Conservation (phyloP, 2,113 vertebrate genomes). For the Morone saxatilis region DNA sequence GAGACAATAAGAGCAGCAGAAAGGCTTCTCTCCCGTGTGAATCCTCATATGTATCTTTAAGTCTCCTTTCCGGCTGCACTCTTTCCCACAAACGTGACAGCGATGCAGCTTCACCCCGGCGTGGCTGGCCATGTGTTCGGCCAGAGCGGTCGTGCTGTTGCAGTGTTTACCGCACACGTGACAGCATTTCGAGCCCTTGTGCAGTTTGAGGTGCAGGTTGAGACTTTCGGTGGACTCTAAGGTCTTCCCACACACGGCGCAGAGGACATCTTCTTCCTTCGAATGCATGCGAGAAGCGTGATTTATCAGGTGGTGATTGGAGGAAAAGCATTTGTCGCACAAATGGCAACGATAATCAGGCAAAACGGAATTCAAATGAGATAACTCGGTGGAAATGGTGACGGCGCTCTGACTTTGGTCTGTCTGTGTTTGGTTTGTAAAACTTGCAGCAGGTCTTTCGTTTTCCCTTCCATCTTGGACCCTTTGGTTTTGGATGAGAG, state of each 20-base stretch:
- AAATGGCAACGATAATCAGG: constrained; percentile 43
- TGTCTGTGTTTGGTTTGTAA: not conserved
- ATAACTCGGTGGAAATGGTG: not conserved
- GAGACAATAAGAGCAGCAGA: constrained; percentile 66
- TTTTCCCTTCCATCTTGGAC: not conserved
- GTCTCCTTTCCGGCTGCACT: constrained; percentile 73
- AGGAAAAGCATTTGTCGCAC: constrained; percentile 58
- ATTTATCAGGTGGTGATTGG: constrained; percentile 54
- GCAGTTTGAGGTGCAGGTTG: constrained; percentile 46
- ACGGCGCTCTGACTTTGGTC: not conserved
- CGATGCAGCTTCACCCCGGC: constrained; percentile 71
- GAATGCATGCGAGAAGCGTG: constrained; percentile 57
- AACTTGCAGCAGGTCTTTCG: constrained; percentile 10
- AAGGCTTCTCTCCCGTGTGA: constrained; percentile 77
- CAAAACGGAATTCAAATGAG: not conserved
- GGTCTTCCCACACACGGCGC: constrained; percentile 60
- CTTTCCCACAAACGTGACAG: constrained; percentile 71
- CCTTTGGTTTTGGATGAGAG: not conserved
- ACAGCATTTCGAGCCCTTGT: constrained; percentile 60
- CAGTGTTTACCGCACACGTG: constrained; percentile 65
- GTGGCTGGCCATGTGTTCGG: constrained; percentile 68
- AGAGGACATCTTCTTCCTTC: constrained; percentile 15
- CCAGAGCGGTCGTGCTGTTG: constrained; percentile 44
- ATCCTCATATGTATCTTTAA: constrained; percentile 78
- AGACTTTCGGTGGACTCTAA: constrained; percentile 51